Evolutionary conservation across 2,797 vertebrate species (phyloP).

Genomic region (Emys orbicularis): DNA sequence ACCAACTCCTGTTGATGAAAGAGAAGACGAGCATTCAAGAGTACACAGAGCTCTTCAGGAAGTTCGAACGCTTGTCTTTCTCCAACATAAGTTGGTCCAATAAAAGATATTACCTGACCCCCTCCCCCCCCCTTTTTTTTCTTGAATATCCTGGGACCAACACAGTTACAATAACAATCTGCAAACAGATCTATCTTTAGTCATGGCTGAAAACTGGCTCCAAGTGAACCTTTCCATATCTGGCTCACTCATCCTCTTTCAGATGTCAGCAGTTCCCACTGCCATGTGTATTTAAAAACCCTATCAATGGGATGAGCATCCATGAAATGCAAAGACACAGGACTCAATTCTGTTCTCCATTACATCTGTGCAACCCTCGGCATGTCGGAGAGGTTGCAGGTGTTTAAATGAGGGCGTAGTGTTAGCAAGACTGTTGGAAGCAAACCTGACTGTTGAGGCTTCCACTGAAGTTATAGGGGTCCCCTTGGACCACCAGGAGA

Average conservation of each 20-base stretch:
- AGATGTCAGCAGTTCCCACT: background rate
- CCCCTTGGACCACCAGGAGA: background rate
- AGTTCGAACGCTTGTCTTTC: too few relatives aligned
- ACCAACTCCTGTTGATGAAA: too few relatives aligned
- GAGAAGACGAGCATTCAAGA: too few relatives aligned
- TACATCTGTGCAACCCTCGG: background rate
- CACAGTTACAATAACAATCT: background rate
- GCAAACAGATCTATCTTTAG: background rate
- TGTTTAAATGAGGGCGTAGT: background rate
- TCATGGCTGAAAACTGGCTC: background rate
- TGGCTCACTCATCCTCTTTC: background rate
- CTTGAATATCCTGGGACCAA: too few relatives aligned
- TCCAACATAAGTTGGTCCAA: too few relatives aligned
- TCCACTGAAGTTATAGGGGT: background rate
- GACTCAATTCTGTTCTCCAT: background rate
- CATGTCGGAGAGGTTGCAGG: background rate
- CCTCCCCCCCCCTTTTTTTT: fast-evolving
- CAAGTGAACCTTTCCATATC: background rate
- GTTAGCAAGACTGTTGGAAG: background rate
- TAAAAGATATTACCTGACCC: too few relatives aligned
- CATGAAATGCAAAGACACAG: background rate
- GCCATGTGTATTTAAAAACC: background rate
- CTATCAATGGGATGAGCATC: background rate
- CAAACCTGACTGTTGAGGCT: background rate
- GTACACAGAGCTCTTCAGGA: too few relatives aligned